These are phyloP conservation scores for Drosophila sucinea DNA, from an alignment of 1,140 invertebrate genomes.

Conservation along the genomic window DNA sequence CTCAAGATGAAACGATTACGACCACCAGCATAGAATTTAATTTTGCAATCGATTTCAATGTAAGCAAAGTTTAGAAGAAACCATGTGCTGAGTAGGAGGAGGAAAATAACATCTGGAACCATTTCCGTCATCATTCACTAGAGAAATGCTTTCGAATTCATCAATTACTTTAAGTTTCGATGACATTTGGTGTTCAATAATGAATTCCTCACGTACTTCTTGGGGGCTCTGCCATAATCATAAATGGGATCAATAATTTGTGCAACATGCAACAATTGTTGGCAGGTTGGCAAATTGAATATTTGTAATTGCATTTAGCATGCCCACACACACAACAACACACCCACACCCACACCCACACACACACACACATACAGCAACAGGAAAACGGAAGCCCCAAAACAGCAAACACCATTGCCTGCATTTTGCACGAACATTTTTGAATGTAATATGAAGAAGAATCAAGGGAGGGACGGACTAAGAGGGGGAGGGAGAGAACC, in stretches of 20 bases:
- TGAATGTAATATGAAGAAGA: conserved; percentile 42
- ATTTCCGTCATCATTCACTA: no score
- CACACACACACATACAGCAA: conserved; percentile 32
- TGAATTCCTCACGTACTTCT: neutral
- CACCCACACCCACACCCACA: conserved; percentile 29
- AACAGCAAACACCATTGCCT: conserved; percentile 7
- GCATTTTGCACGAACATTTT: conserved; percentile 32
- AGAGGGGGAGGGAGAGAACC: neutral
- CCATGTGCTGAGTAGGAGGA: neutral
- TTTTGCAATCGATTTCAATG: neutral
- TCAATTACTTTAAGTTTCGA: no score
- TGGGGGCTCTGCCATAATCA: neutral
- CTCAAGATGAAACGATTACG: neutral
- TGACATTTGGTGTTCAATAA: neutral
- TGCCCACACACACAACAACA: conserved; percentile 6
- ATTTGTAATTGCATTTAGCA: conserved; percentile 45
- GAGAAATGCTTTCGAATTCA: no score
- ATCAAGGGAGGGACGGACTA: neutral
- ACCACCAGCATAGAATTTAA: conserved; percentile 5
- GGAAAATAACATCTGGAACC: neutral
- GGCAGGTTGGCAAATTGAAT: conserved; percentile 39
- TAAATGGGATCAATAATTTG: conserved; percentile 12
- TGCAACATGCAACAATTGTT: conserved; percentile 17
- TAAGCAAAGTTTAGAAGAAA: neutral
- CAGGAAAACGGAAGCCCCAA: conserved; percentile 45